Conservation (phyloP, 2,113 vertebrate genomes). For the Hydropotes inermis region DNA sequence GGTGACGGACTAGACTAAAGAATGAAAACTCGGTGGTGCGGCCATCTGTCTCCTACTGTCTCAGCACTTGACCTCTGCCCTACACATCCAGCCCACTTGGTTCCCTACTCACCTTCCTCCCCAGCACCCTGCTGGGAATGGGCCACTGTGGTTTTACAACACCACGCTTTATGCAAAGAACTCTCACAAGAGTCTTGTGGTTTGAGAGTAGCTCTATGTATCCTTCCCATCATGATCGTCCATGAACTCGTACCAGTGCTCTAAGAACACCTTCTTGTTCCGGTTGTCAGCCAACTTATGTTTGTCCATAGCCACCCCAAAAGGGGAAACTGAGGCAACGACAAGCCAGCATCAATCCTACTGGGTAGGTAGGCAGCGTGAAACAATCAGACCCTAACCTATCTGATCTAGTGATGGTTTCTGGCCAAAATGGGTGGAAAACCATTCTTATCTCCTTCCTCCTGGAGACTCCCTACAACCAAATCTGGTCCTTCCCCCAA, state of each 20-base stretch:
- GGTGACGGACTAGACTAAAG: no score
- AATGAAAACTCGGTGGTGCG: background rate
- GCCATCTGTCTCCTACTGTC: background rate
- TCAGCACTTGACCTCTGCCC: background rate
- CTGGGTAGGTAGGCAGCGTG: background rate
- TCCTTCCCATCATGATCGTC: background rate
- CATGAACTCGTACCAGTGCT: background rate
- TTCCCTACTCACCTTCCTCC: background rate
- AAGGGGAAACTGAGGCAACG: background rate
- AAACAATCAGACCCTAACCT: background rate
- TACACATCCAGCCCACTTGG: background rate
- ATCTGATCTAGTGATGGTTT: background rate
- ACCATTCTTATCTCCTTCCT: background rate
- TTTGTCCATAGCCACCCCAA: background rate
- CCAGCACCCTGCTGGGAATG: background rate
- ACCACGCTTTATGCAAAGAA: background rate
- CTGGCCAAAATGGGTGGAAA: background rate
- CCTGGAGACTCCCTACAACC: background rate
- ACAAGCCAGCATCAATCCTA: background rate
- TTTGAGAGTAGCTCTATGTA: background rate
- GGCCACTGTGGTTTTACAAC: background rate
- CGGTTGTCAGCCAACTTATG: background rate
- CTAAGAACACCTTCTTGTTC: background rate
- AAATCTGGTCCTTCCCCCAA: background rate
- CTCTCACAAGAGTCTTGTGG: background rate